Evolutionary conservation across 2,888 invertebrate genomes (phyloP), one percentile per base, ranked within the genome.

Genomic region (Drosophila paramelanica): DNA sequence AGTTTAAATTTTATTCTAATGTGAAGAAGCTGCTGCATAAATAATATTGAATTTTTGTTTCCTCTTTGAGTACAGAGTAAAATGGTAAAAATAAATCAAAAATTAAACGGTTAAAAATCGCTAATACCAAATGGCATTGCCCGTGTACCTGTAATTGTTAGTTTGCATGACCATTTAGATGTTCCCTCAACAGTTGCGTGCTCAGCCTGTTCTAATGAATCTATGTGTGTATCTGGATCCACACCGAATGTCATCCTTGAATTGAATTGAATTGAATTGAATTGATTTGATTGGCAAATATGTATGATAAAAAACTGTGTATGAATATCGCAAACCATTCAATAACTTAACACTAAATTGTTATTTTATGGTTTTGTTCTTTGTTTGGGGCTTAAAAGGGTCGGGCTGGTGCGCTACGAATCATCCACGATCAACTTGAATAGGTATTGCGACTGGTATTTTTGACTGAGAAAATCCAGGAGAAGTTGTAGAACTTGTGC

Each of bases 101-200:
- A 61, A 46, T 51, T 8, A 62, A 41, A 36, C 59, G 8, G 25
- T 17, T 17, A 31, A 42, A 51, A 38, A 33, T 41, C n/a, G 46
- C 23, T 41, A 51, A 20, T 23, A 53, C 36, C 27, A 45, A 60
- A 47, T 23, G 39, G 41, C 23, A 36, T 65, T 52, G 52, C 36
- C 55, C 17, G 89, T 89, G 90, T 96, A 98, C 98, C 98, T 98
- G 98, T 98, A 93, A 98, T 98, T 94, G 98, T 98, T 95, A 98
- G 98, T 96, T 98, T 98, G 96, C 98, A 98, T 94, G 98, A 98
- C 98, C 98, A 98, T 95, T 98, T 98, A 93, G 98, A 98, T 92
- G 98, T 98, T 94, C 98, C 98, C 94, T 98, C 98, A 93, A 98
- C 97, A 94, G 98, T 98, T 94, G 97, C 96, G 94, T 96, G 96